Conservation (phyloP, 2,113 vertebrate species). For the Apus apus region DNA sequence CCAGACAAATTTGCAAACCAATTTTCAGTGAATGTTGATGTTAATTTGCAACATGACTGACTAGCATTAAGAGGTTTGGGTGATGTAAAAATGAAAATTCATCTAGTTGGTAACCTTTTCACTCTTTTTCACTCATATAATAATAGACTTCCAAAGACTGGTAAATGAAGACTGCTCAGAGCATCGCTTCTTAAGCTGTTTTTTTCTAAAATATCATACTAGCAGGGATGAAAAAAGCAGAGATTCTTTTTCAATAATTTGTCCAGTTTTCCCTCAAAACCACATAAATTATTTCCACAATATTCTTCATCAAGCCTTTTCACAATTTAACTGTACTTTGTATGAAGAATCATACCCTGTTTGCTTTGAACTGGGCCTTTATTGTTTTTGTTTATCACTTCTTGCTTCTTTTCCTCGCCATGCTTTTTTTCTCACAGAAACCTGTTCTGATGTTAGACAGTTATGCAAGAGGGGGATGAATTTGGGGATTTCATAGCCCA, state of each 20-base stretch:
- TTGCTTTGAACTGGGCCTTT: background rate
- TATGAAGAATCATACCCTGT: background rate
- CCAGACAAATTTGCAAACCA: background rate
- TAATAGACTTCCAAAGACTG: background rate
- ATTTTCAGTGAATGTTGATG: background rate
- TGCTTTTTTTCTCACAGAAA: background rate
- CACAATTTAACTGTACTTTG: background rate
- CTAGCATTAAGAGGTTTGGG: background rate
- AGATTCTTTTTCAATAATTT: background rate
- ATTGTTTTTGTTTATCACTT: background rate
- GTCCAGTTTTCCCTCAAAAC: background rate
- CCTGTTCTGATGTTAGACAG: background rate
- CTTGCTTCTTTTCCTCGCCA: background rate
- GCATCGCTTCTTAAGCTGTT: background rate
- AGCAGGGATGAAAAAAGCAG: background rate
- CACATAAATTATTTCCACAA: background rate
- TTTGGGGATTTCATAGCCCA: background rate
- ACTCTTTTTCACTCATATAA: background rate
- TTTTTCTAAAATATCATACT: background rate
- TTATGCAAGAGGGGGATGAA: background rate
- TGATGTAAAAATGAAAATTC: background rate
- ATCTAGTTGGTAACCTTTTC: background rate
- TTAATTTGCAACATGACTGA: background rate
- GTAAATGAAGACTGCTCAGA: background rate
- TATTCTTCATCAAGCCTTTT: background rate